Evolutionary conservation across 2,113 vertebrate species (phyloP), one percentile per base, ranked within the genome.

Genomic region (Clarias macrocephalus): DNA sequence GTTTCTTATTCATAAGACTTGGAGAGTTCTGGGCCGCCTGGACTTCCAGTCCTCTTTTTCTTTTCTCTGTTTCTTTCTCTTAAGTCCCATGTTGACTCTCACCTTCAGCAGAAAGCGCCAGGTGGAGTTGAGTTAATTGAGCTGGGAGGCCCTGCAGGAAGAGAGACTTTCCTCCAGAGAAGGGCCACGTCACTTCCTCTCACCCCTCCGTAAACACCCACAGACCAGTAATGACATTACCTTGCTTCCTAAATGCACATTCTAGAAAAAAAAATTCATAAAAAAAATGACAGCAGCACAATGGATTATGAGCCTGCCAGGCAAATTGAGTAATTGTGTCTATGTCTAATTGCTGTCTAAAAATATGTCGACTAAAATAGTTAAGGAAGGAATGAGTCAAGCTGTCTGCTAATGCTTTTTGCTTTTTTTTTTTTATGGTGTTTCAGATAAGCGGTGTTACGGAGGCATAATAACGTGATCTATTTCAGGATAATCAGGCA

Each of bases 91-190:
- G 90, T 91, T 91, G 92, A 93, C 92, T 93, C 25, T 92, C 88
- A 89, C 90, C 92, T 93, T 94, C 93, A 94, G 94, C 93, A 94
- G 91, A 95, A 94, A 42, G 79, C 93, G 92, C 92, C 62, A 87
- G 90, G 93, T 91, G 90, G 92, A 93, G 93, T 92, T 86, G 89
- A 93, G 93, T 91, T 95, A 94, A 95, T 95, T 94, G 94, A 93
- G 92, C 92, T 93, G 92, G 93, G 93, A 94, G 91, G 90, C 91
- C 92, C 91, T 87, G 90, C 88, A 83, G 90, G 89, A 91, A 86
- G 68, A 73, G 77, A 86, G 6, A 33, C 25, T 89, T 90, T 87
- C 91, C 93, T 92, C 90, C 84, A 87, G 89, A 83, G 88, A 77
- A 90, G 84, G 80, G 42, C 80, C 90, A 92, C 91, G 89, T 93